Evolutionary conservation across 2,797 vertebrate genomes (phyloP).

Genomic region (Ambastaia sidthimunki): DNA sequence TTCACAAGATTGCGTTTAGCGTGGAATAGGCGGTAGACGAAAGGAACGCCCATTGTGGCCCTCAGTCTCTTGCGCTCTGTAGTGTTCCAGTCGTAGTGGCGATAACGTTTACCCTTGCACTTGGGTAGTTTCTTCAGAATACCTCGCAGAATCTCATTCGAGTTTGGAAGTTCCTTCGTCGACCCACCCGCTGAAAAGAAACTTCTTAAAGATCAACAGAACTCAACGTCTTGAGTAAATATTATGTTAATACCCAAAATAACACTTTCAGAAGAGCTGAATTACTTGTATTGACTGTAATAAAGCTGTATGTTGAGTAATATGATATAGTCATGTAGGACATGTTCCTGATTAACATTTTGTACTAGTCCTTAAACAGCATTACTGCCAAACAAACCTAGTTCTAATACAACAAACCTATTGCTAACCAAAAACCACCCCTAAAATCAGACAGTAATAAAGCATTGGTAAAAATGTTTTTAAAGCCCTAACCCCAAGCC

Average conservation of each 20-base stretch:
- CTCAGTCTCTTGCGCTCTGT: conserved; percentile 59
- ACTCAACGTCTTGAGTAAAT: no score
- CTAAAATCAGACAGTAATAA: not conserved
- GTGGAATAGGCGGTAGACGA: conserved; percentile 72
- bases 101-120: conserved; percentile 32
- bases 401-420: no score
- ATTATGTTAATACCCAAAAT: no score
- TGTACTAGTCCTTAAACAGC: no score
- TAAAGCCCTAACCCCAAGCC: not conserved
- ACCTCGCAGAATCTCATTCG: conserved; percentile 65
- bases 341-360: no score
- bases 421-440: no score
- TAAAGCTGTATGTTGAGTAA: no score
- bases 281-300: no score
- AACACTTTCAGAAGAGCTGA: no score
- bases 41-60: conserved; percentile 73
- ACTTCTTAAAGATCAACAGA: not conserved
- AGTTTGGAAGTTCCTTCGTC: conserved; percentile 53
- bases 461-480: no score
- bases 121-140: conserved; percentile 72
- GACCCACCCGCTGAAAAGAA: conserved; percentile 10
- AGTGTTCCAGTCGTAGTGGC: not conserved
- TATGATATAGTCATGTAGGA: no score
- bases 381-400: no score
- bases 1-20: conserved; percentile 67